Evolutionary conservation across 35 echinoderm and acorn worm genomes (phyloP).

Genomic region (Strongylocentrotus purpuratus): DNA sequence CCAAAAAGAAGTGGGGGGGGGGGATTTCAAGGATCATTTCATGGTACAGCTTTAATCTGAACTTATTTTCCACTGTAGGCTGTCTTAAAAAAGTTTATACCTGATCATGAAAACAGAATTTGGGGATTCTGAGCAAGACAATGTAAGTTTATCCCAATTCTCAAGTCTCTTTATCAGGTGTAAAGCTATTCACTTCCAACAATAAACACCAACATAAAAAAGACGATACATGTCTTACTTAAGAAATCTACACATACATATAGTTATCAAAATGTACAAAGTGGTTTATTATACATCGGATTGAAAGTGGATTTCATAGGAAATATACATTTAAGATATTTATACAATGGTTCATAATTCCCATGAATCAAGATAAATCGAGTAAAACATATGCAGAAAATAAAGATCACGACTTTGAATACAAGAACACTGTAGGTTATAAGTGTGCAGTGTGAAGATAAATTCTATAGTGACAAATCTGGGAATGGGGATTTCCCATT

Average conservation of each 20-base stretch:
- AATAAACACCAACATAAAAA: not conserved
- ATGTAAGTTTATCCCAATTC: too few species aligned
- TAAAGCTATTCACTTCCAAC: not conserved
- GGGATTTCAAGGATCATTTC: too few species aligned
- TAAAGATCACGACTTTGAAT: not conserved
- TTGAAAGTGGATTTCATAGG: not conserved
- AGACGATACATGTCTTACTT: not conserved
- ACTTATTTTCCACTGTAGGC: too few species aligned
- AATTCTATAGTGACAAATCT: not conserved
- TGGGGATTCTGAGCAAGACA: too few species aligned
- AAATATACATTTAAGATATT: not conserved
- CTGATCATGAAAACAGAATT: not conserved
- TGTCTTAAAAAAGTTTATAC: too few species aligned
- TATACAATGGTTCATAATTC: not conserved
- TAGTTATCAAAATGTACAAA: not conserved
- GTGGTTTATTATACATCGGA: not conserved
- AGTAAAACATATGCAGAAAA: not conserved
- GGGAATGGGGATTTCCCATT: not conserved
- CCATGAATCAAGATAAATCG: not conserved
- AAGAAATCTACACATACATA: not conserved
- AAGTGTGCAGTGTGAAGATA: not conserved
- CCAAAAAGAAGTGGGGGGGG: too few species aligned
- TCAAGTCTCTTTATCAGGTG: not conserved
- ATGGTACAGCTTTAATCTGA: too few species aligned
- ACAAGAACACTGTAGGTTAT: not conserved